Percentiles rank a stretch among this genome's conserved stretches.
These are phyloP conservation scores for Chymomyza amoena DNA, from an alignment of 2,888 invertebrate species.

Conservation along the genomic window DNA sequence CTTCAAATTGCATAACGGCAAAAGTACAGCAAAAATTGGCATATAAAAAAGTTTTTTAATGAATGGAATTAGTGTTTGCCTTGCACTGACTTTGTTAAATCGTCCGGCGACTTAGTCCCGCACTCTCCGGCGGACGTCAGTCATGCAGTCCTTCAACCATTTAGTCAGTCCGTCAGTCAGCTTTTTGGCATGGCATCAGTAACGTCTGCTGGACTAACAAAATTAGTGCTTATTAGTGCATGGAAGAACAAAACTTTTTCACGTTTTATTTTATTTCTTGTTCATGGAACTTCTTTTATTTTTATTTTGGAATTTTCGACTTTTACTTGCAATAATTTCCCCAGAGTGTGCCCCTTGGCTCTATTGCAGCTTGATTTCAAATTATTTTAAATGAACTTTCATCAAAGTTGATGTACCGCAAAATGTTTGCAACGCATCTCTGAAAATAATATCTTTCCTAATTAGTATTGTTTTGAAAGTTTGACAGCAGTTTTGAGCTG, in stretches of 20 bases:
- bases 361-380: constrained; percentile 39
- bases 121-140: constrained; percentile 26
- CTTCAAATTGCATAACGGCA: constrained; percentile 19
- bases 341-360: constrained; percentile 28
- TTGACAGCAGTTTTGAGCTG: neutral
- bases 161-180: constrained; percentile 23
- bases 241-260: constrained; percentile 42
- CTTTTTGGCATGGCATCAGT: constrained; percentile 3
- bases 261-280: constrained; percentile 25
- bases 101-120: constrained; percentile 42
- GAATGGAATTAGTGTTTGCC: constrained; percentile 70
- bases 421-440: constrained; percentile 44
- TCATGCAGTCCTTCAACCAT: constrained; percentile 8
- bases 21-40: constrained; percentile 55
- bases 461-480: constrained; percentile 52
- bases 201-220: constrained; percentile 48
- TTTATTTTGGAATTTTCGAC: constrained; percentile 21
- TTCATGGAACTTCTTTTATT: neutral
- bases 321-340: constrained; percentile 55
- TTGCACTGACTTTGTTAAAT: constrained; percentile 67
- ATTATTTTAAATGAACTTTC: constrained; percentile 66
- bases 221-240: constrained; percentile 71
- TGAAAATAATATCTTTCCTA: constrained; percentile 52
- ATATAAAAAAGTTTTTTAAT: constrained; percentile 71
- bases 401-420: constrained; percentile 51